Percentiles rank a stretch among this genome's conserved stretches.
phyloP scores from a whole-genome alignment of 2,888 invertebrate species.

The Elgonia sp. region DNA sequence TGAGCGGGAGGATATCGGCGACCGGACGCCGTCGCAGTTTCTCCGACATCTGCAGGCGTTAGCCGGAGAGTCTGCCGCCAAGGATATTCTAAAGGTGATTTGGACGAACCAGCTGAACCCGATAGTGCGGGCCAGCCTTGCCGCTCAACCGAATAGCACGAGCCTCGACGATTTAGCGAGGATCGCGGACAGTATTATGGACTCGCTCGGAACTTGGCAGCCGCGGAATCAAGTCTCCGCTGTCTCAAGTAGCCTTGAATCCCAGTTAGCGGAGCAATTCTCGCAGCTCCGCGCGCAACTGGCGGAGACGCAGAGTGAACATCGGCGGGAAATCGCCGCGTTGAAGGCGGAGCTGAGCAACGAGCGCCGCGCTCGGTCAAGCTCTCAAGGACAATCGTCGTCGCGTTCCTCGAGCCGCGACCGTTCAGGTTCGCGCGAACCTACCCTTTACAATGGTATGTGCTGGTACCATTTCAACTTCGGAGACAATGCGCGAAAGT shows the following conservation, averaged over 20 bases:
- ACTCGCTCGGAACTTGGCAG: slow-evolving; percentile 3
- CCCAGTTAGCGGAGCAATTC: slow-evolving; percentile 68
- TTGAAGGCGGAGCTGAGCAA: not conserved
- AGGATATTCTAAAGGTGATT: not conserved
- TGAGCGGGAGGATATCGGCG: slow-evolving; percentile 45
- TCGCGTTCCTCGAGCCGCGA: slow-evolving; percentile 1
- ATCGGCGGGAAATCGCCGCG: slow-evolving; percentile 9
- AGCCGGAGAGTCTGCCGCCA: slow-evolving; percentile 18
- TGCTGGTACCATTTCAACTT: slow-evolving; percentile 23
- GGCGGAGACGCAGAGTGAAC: not conserved
- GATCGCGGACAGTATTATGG: slow-evolving; percentile 21
- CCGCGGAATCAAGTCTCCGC: slow-evolving; percentile 11
- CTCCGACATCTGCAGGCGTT: slow-evolving; percentile 32
- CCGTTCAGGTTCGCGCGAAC: not conserved
- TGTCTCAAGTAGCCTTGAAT: not conserved
- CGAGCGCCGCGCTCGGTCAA: not conserved
- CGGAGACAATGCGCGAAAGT: too few relatives aligned
- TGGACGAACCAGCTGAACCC: slow-evolving; percentile 29
- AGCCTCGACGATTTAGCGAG: slow-evolving; percentile 11
- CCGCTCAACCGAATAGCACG: not conserved
- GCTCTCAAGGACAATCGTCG: not conserved
- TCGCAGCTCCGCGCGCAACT: not conserved
- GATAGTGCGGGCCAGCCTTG: slow-evolving; percentile 30
- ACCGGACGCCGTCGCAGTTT: slow-evolving; percentile 50
- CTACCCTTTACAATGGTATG: slow-evolving; percentile 1